These are phyloP conservation scores for Verasper variegatus DNA, from an alignment of 2,113 vertebrate species.

Conservation along the genomic window DNA sequence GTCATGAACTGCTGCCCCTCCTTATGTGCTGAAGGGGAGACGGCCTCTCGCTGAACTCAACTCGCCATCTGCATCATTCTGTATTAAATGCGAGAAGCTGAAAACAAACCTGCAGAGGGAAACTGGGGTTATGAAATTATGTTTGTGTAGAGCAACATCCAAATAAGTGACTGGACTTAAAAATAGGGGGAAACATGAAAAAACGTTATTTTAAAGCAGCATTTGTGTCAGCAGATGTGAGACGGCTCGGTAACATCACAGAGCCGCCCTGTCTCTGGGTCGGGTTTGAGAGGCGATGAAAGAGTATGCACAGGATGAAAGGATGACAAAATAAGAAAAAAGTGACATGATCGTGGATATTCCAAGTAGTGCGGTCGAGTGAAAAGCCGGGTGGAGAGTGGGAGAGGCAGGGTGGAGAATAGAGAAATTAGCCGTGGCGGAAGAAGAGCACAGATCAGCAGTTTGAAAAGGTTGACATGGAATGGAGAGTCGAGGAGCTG, in stretches of 20 bases:
- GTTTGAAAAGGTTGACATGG: conserved; percentile 58
- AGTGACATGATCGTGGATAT: neutral
- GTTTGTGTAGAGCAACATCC: too few species aligned
- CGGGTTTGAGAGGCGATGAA: conserved; percentile 13
- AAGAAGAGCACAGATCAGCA: conserved; percentile 55
- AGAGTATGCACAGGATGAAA: conserved; percentile 24
- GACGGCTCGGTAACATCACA: neutral
- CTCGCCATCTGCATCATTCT: conserved; percentile 8
- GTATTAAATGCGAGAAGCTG: neutral
- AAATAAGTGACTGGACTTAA: neutral
- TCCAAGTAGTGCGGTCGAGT: conserved; percentile 13
- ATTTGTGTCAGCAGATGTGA: conserved; percentile 2
- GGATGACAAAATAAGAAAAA: conserved; percentile 4
- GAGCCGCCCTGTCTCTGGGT: neutral
- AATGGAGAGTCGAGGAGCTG: conserved; percentile 17
- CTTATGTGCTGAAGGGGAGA: conserved; percentile 32
- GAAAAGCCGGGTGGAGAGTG: conserved; percentile 23
- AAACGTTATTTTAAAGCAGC: neutral
- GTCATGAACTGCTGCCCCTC: conserved; percentile 46
- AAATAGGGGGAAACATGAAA: neutral
- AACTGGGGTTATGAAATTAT: too few species aligned
- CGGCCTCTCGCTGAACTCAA: conserved; percentile 30
- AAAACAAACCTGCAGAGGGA: too few species aligned
- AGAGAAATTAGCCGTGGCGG: conserved; percentile 46
- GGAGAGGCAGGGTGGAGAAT: conserved; percentile 46